Evolutionary conservation across 2,888 invertebrate species (phyloP), one percentile per base, ranked within the genome.

Genomic region (Volucella inflata): DNA sequence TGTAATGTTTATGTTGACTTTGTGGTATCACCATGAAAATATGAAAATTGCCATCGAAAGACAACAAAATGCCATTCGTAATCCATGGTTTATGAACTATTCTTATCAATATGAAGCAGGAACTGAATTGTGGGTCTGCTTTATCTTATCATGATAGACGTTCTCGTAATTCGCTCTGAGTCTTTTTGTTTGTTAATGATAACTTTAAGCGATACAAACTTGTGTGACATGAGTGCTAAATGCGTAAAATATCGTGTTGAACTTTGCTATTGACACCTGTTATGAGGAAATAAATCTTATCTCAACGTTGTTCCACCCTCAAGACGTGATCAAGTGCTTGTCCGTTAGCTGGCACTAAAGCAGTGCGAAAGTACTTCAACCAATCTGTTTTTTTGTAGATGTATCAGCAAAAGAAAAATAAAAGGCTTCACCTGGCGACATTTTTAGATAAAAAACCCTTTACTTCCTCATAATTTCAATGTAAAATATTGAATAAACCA

Each of bases 61-160:
- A 71, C 60, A 62, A 62, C 4, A 17, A 53, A 50, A 9, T 72
- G 62, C 36, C 36, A 12, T 17, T 6, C 36, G 14, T 10, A 12
- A 38, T 30, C 6, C 6, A 12, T n/a, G 36, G 55, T 46, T 68
- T 36, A 68, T 57, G 4, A 14, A 11, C 11, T 68, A n/a, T 53
- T 53, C 53, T 14, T 30, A 21, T 40, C 50, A 30, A 30, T 30
- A 30, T 30, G 6, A 30, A 30, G 21, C 6, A 12, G 0, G 12
- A n/a, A 12, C 9, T 40, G 40, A 12, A n/a, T n/a, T 12, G 9
- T 59, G 40, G 16, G 2, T 21, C 48, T 12, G n/a, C 2, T 38
- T 64, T 17, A 70, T 57, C 70, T 70, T 48, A 70, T 70, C 70
- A 3, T 40, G 17, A 16, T 8, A 10, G 64, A 36, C 38, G 42